phyloP scores from a whole-genome alignment of 2,113 vertebrate species.

The Ondatra zibethicus region DNA sequence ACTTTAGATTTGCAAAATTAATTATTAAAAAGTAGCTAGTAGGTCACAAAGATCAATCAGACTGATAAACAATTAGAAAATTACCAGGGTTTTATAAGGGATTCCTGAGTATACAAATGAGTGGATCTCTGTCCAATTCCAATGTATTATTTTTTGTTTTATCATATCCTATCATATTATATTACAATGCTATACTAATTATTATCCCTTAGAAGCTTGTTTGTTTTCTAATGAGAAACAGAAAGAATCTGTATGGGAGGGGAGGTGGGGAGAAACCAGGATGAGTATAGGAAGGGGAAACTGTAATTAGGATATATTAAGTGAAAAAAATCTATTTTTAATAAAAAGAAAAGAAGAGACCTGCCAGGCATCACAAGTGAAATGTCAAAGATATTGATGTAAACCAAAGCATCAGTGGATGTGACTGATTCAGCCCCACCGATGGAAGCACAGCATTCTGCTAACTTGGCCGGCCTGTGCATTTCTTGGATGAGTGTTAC shows the following conservation, averaged over 20 bases:
- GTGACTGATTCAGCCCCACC: accelerated
- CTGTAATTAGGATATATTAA: not conserved
- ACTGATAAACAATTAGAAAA: not conserved
- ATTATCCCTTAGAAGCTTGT: not conserved
- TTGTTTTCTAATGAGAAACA: not conserved
- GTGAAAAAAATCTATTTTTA: not conserved
- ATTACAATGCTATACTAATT: not conserved
- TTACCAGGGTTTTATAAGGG: not conserved
- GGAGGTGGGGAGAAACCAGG: not conserved
- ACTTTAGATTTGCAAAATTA: not conserved
- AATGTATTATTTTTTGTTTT: not conserved
- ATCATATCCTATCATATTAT: not conserved
- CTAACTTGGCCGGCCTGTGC: not conserved
- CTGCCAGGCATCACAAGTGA: not conserved
- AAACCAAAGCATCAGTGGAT: not conserved
- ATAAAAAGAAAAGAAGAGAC: not conserved
- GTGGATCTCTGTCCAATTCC: not conserved
- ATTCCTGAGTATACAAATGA: not conserved
- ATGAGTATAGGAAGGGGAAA: not conserved
- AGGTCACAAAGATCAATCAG: not conserved
- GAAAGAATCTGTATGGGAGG: not conserved
- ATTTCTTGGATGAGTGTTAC: not conserved
- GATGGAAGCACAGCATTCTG: not conserved
- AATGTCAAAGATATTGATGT: not conserved
- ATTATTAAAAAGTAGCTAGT: not conserved